Conservation (phyloP, 2,113 vertebrate genomes). For the Osmerus eperlanus region DNA sequence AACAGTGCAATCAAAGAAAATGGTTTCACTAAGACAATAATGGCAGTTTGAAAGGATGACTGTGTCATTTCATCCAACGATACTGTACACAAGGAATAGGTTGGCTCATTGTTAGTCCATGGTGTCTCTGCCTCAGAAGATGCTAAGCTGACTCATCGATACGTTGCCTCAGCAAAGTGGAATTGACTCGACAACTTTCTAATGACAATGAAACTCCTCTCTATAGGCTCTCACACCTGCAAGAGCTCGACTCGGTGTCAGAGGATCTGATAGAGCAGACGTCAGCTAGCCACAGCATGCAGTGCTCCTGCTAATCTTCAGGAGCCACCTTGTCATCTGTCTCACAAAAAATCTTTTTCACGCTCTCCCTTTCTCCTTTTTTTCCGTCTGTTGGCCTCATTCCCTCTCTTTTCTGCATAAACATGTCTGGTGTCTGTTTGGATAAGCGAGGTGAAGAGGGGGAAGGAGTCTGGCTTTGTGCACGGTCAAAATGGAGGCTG, state of each 20-base stretch:
- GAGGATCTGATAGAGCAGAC: slow-evolving; percentile 33
- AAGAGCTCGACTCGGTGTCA: slow-evolving; percentile 23
- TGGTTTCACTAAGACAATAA: too few relatives aligned
- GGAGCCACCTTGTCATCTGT: slow-evolving; percentile 1
- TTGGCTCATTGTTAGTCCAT: slow-evolving; percentile 24
- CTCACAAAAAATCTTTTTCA: slow-evolving; percentile 16
- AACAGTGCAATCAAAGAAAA: too few relatives aligned
- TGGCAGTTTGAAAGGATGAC: too few relatives aligned
- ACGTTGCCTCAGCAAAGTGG: slow-evolving; percentile 30
- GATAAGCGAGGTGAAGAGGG: slow-evolving; percentile 10
- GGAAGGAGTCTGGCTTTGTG: too few relatives aligned
- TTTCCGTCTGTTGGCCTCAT: neutral
- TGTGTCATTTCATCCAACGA: too few relatives aligned
- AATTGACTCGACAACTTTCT: slow-evolving; percentile 36
- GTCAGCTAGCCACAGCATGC: slow-evolving; percentile 13
- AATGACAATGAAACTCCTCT: slow-evolving; percentile 40
- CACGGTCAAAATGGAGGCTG: slow-evolving; percentile 22
- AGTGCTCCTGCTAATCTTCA: slow-evolving; percentile 36
- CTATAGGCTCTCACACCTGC: slow-evolving; percentile 32
- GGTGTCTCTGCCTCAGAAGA: slow-evolving; percentile 16
- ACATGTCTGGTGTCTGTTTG: slow-evolving; percentile 17
- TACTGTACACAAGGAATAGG: neutral
- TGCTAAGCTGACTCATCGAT: slow-evolving; percentile 32
- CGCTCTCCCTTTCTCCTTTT: neutral
- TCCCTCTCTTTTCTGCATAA: slow-evolving; percentile 11